A percentile compares a stretch with the other conserved stretches of the same genome.
Conservation (phyloP, 2,797 vertebrate species). For the Numenius phaeopus region DNA sequence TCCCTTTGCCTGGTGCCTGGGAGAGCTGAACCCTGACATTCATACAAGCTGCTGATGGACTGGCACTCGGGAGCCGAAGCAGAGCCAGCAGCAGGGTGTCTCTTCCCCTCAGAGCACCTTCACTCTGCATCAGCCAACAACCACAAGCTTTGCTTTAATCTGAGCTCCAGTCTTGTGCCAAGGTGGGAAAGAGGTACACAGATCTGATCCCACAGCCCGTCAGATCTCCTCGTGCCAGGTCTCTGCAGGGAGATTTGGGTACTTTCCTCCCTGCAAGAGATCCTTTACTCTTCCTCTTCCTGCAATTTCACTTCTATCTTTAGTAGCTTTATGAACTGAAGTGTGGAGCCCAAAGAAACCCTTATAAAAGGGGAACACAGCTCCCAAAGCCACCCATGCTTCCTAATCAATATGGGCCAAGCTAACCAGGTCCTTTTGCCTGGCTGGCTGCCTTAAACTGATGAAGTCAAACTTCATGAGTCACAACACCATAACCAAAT, state of each 20-base stretch:
- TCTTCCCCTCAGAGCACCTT: background rate
- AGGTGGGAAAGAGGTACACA: background rate
- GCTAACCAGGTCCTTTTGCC: background rate
- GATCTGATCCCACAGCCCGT: background rate
- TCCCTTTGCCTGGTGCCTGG: background rate
- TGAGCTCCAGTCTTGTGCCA: background rate
- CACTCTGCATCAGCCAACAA: background rate
- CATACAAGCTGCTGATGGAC: background rate
- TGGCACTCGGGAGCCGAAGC: background rate
- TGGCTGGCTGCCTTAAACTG: background rate
- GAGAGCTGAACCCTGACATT: background rate
- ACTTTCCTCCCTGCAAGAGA: background rate
- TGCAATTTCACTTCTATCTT: background rate
- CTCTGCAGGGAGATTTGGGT: background rate
- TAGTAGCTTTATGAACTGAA: background rate
- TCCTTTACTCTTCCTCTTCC: background rate
- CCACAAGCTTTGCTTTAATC: background rate
- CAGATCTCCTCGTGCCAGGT: background rate
- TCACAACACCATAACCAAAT: background rate
- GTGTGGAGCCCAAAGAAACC: background rate
- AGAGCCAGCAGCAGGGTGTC: background rate
- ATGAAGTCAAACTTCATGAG: background rate
- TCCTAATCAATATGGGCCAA: background rate
- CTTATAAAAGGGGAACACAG: background rate
- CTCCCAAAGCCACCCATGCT: background rate